Base-by-base conservation (phyloP, 2,113 vertebrate genomes). In the Carollia perspicillata region DNA sequence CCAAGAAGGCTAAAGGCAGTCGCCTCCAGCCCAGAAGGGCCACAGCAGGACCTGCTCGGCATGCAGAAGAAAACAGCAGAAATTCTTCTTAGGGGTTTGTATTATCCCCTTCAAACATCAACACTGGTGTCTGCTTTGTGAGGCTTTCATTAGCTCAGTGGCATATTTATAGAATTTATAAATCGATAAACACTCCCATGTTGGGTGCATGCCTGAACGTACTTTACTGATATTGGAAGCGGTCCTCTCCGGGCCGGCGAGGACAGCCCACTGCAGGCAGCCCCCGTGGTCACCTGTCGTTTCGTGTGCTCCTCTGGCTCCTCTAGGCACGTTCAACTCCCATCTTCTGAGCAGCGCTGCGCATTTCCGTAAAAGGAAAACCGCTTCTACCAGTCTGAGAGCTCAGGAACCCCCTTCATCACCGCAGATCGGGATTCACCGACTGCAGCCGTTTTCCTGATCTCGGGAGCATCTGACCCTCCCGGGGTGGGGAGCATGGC, bases 381-480 rank as follows among this genome's bases (percentile, higher is more conserved):
- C 9, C 55, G 42, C 35, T 92, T 78, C 40, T 14, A 2, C 23
- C 42, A 42, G 71, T 77, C 17, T 89, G 77, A 37, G 4, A 51
- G 65, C 35, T 12, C 53, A 94, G 79, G 87, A 94, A 17, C 12
- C 42, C 49, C 68, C 94, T 80, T 65, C 5, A 58, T 72, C 68
- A 3, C 13, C 35, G 17, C 4, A 26, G 49, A 30, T n/a, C 22
- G 75, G 84, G 87, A 37, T 94, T 47, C 49, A 16, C 0, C 0
- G 0, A 72, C 44, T 86, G 75, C 22, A 30, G 37, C 83, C 94
- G 47, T 84, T 94, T 93, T 91, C 51, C 93, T 96, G 90, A 93
- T 92, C 79, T 65, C 40, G 35, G 28, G 35, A 68, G 37, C 63
- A 4, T 95, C 96, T 95, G 17, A 69, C 71, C 2, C 1, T 47